These are phyloP conservation scores for Gasterosteus aculeatus DNA, from an alignment of 2,113 vertebrate genomes.

Conservation along the genomic window DNA sequence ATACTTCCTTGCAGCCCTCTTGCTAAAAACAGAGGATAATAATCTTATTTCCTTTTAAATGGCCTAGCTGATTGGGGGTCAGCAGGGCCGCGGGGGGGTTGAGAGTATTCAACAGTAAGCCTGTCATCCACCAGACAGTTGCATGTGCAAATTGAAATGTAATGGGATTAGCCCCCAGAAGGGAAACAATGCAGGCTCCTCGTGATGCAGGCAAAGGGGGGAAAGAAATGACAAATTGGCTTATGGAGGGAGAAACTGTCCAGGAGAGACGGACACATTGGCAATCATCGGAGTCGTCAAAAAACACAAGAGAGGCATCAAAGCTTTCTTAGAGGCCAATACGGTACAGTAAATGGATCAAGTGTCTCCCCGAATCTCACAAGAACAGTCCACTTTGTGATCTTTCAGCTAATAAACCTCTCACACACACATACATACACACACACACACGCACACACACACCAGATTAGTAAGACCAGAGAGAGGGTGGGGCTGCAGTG, in stretches of 20 bases:
- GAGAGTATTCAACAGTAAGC: constrained; percentile 67
- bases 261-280: constrained; percentile 46
- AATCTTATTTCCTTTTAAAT: constrained; percentile 65
- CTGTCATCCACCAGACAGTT: constrained; percentile 75
- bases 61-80: constrained; percentile 54
- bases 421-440: neutral
- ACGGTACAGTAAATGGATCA: constrained; percentile 19
- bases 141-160: constrained; percentile 79
- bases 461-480: neutral
- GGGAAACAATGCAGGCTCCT: constrained; percentile 68
- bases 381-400: constrained; percentile 30
- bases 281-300: constrained; percentile 54
- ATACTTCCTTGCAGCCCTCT: constrained; percentile 48
- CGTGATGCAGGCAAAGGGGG: constrained; percentile 19
- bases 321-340: constrained; percentile 32
- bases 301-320: constrained; percentile 29
- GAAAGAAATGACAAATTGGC: constrained; percentile 53
- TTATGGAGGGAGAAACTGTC: constrained; percentile 51
- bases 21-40: constrained; percentile 63
- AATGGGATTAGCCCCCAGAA: constrained; percentile 76
- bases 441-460: neutral
- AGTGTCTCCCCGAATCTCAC: constrained; percentile 2
- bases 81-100: constrained; percentile 19
- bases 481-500: neutral
- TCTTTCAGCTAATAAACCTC: constrained; percentile 43